Percentiles rank a stretch among this genome's conserved stretches.
phyloP scores from a whole-genome alignment of 37 sponge, comb jelly and placozoan species.

The Eunapius fragilis region DNA sequence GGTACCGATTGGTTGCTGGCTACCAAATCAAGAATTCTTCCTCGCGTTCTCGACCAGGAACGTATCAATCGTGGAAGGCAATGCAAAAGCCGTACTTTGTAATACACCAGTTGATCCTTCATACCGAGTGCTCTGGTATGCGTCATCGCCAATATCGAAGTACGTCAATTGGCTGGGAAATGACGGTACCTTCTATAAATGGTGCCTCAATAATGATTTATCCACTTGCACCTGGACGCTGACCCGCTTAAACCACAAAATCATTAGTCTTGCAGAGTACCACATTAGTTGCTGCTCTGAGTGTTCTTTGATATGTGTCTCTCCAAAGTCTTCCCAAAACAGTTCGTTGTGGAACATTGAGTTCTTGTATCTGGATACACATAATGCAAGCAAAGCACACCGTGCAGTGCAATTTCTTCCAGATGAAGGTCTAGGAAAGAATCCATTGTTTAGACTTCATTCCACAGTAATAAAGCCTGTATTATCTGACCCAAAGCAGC shows the following conservation, averaged over 20 bases:
- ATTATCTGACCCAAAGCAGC: background rate
- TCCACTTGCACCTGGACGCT: background rate
- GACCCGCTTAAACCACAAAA: background rate
- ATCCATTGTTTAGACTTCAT: background rate
- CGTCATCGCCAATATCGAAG: background rate
- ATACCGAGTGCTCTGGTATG: background rate
- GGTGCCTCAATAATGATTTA: background rate
- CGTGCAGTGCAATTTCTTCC: background rate
- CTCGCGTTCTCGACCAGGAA: background rate
- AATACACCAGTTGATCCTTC: background rate
- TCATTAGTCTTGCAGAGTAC: background rate
- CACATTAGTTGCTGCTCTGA: background rate
- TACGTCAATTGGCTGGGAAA: background rate
- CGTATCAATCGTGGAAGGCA: background rate
- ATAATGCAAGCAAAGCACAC: background rate
- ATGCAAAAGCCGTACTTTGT: background rate
- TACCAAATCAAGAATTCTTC: background rate
- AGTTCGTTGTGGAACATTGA: background rate
- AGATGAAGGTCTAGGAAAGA: background rate
- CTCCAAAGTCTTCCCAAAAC: background rate
- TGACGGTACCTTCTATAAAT: background rate
- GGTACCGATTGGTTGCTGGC: background rate
- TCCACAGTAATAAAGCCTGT: background rate
- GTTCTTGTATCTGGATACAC: background rate
- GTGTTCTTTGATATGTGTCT: background rate